These are phyloP conservation scores for Pachycephus smyrnensis DNA, from an alignment of 2,888 invertebrate genomes.

Conservation along the genomic window DNA sequence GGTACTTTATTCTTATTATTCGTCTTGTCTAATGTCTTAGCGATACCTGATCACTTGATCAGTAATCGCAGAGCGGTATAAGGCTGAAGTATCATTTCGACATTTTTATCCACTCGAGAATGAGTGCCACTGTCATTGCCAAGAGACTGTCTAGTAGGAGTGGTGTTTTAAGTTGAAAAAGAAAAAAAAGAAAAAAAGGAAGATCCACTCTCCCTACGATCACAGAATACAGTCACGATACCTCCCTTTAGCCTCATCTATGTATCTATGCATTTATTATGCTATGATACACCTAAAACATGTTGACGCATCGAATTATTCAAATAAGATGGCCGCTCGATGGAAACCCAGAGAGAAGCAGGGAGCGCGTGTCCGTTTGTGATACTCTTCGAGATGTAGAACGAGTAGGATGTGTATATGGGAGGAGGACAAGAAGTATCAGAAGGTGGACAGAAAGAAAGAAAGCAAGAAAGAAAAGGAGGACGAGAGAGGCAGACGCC, in stretches of 20 bases:
- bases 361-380: slow-evolving; percentile 2
- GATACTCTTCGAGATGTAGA: slow-evolving; percentile 14
- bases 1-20: not conserved
- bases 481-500: slow-evolving; percentile 8
- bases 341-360: not conserved
- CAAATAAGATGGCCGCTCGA: slow-evolving; percentile 38
- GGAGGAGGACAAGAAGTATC: not conserved
- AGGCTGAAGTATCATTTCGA: not conserved
- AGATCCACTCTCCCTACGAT: not conserved
- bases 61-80: not conserved
- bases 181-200: not conserved
- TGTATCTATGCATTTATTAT: not conserved
- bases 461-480: not conserved
- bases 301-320: slow-evolving; percentile 51
- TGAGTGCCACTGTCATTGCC: not conserved
- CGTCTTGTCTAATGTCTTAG: not conserved
- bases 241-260: not conserved
- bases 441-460: not conserved
- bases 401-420: slow-evolving; percentile 1
- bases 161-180: not conserved
- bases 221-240: not conserved
- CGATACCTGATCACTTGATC: not conserved
- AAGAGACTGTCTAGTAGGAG: not conserved
- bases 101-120: not conserved
- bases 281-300: slow-evolving; percentile 41